Evolutionary conservation across 30 jellyfish, hydroid and myxozoan genomes (phyloP).

Genomic region (Pseudorhiza aurosa): DNA sequence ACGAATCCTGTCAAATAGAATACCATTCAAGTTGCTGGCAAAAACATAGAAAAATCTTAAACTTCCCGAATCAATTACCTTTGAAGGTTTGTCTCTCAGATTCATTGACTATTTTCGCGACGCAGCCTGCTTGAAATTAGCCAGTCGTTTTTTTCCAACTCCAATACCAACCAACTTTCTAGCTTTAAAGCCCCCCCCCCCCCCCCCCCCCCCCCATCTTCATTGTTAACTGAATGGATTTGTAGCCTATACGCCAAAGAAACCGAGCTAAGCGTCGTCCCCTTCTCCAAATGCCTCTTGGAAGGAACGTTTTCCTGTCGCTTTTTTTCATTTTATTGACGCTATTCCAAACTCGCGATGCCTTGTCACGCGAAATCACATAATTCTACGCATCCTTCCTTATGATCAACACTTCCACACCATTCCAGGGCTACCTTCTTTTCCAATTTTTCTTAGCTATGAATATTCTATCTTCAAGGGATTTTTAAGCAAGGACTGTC

Average conservation of each 20-base stretch:
- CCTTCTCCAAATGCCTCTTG: no score
- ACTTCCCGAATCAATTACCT: slow-evolving; percentile 24
- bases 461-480: slow-evolving; percentile 12
- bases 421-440: neutral
- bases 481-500: slow-evolving; percentile 35
- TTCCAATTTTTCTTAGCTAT: neutral
- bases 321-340: no score
- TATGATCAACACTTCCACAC: neutral
- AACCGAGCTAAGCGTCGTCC: no score
- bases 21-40: slow-evolving; percentile 85
- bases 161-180: neutral
- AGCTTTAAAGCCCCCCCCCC: neutral
- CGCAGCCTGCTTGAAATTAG: no score
- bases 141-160: neutral
- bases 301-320: no score
- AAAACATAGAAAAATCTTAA: slow-evolving; percentile 16
- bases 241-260: neutral
- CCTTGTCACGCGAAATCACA: no score
- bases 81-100: slow-evolving; percentile 18
- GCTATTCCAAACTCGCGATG: no score
- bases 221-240: neutral
- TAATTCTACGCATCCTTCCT: neutral
- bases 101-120: no score
- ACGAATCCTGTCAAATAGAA: slow-evolving; percentile 60
- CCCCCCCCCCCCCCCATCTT: neutral